phyloP scores from a whole-genome alignment of 1,140 invertebrate species.

The Drosophila melanica region DNA sequence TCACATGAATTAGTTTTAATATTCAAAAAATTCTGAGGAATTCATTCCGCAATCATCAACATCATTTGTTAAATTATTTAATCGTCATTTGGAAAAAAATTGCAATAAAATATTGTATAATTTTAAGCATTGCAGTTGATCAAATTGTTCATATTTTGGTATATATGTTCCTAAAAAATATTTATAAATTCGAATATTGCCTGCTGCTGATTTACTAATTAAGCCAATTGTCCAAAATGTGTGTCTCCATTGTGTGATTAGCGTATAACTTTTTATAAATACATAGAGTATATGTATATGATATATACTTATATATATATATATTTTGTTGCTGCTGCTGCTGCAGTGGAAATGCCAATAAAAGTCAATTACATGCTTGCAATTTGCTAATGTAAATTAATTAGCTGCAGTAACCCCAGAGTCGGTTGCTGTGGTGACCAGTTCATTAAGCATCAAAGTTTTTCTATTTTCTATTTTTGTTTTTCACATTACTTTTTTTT shows the following conservation, averaged over 20 bases:
- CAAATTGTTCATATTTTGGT: no score
- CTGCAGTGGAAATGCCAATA: constrained; percentile 45
- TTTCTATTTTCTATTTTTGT: constrained; percentile 18
- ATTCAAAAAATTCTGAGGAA: no score
- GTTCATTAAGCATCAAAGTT: constrained; percentile 62
- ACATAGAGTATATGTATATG: no score
- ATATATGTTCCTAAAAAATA: no score
- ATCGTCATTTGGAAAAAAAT: no score
- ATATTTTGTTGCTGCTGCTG: constrained; percentile 21
- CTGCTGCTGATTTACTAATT: constrained; percentile 36
- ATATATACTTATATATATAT: constrained; percentile 4
- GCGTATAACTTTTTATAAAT: constrained; percentile 47
- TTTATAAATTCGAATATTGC: background rate
- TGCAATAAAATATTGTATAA: no score
- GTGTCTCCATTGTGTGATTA: constrained; percentile 59
- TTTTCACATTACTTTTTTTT: constrained; percentile 10
- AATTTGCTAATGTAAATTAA: constrained; percentile 74
- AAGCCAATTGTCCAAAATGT: constrained; percentile 50
- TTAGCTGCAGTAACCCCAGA: constrained; percentile 54
- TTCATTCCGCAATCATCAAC: no score
- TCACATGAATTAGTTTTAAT: background rate
- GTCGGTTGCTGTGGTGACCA: constrained; percentile 51
- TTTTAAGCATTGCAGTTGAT: no score
- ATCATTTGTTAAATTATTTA: no score
- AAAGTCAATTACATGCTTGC: constrained; percentile 61